Evolutionary conservation across 1,140 invertebrate species (phyloP), one percentile per base, ranked within the genome.

Genomic region (Drosophila mayri): DNA sequence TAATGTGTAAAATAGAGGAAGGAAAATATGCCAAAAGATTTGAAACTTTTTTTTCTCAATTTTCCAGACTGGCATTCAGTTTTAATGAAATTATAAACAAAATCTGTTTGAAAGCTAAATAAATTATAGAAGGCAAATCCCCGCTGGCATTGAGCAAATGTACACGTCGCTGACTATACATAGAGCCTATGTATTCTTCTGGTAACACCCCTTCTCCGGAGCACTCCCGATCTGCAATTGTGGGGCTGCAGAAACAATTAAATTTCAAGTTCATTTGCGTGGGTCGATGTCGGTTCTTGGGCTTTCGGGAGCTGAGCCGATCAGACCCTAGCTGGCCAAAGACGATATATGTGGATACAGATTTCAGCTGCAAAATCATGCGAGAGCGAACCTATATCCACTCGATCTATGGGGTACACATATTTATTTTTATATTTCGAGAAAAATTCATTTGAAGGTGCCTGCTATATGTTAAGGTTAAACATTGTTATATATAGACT

Each of bases 391-490:
- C 32, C 52, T 44, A 72, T 47, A 47, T 44, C 18, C 46, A 65
- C 55, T 62, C n/a, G 55, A 61, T 52, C 61, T 62, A 46, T 46
- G 35, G 59, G 44, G 58, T 75, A 68, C 54, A 70, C 76, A 81
- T 79, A 81, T 90, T 88, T 90, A 90, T 90, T 90, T 90, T 90
- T 90, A 90, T 88, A 90, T 81, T 88, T 78, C 59, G 73, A 84
- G 80, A 84, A 88, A 66, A 85, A 84, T 81, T 58, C 78, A 77
- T 87, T 81, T 85, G 81, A 88, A 88, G 84, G 84, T 88, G 84
- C 83, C 81, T 81, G 85, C 85, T 90, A 73, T 90, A 85, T 90
- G 86, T 90, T 90, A 90, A 90, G 85, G 85, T 90, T 90, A 90
- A 90, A 79, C 75, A 88, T 78, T 73, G 55, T 47, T 67, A 67